These are phyloP conservation scores for Procambarus clarkii DNA, from an alignment of 1,140 invertebrate species.

Conservation along the genomic window DNA sequence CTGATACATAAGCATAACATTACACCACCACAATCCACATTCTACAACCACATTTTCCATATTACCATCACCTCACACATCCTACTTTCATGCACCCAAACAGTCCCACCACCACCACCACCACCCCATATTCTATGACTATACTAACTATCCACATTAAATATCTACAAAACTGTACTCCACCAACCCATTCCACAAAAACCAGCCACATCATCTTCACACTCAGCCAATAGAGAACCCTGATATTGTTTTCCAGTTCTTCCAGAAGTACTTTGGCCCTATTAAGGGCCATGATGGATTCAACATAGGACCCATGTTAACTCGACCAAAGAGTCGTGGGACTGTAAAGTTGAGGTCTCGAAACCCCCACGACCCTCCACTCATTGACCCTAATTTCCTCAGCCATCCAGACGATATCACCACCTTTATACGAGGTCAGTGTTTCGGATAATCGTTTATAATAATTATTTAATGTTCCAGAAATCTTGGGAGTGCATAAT, in stretches of 20 bases:
- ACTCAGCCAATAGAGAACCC: not conserved
- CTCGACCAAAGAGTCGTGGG: slow-evolving; percentile 86
- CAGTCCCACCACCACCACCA: no score
- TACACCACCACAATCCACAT: no score
- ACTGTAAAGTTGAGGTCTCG: slow-evolving; percentile 81
- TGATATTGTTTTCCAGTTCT: slow-evolving; percentile 2
- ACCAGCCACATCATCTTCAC: not conserved
- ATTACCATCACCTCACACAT: no score
- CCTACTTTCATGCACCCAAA: no score
- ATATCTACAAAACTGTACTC: no score
- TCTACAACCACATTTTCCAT: no score
- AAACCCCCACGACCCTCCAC: slow-evolving; percentile 85
- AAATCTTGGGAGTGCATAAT: no score
- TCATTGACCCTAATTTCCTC: slow-evolving; percentile 85
- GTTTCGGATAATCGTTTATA: no score
- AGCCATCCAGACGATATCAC: slow-evolving; percentile 74
- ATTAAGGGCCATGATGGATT: slow-evolving; percentile 30
- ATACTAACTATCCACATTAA: no score
- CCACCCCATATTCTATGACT: no score
- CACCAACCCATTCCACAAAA: not conserved
- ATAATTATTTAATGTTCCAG: no score
- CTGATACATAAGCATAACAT: no score
- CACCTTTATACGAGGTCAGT: slow-evolving; percentile 31
- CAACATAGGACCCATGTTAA: slow-evolving; percentile 79
- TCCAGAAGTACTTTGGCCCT: not conserved